A percentile compares a stretch with the other conserved stretches of the same genome.
phyloP scores from a whole-genome alignment of 2,113 vertebrate genomes.

The Ptyas mucosa region DNA sequence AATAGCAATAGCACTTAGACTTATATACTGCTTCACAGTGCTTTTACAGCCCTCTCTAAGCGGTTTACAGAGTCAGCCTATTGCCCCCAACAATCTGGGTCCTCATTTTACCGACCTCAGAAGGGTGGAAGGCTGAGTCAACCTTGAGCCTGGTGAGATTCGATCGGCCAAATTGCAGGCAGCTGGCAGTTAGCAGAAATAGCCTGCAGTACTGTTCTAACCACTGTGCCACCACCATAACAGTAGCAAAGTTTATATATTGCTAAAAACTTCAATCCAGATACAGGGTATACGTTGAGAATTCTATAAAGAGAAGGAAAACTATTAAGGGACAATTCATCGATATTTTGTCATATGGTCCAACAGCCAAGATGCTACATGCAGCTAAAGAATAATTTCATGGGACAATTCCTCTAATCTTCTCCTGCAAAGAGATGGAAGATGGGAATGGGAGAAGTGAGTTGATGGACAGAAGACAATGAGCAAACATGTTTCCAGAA shows the following conservation, averaged over 20 bases:
- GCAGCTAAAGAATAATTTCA: background rate
- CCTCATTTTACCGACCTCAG: too few relatives aligned
- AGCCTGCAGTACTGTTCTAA: too few relatives aligned
- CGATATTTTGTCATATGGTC: background rate
- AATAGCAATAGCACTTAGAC: too few relatives aligned
- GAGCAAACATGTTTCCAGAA: background rate
- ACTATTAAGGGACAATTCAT: background rate
- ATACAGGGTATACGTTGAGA: background rate
- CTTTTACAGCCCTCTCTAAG: too few relatives aligned
- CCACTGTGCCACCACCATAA: background rate
- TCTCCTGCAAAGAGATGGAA: background rate
- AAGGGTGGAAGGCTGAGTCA: too few relatives aligned
- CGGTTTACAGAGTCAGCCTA: too few relatives aligned
- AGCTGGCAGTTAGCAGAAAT: too few relatives aligned
- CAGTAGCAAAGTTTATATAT: background rate
- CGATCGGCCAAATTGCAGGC: too few relatives aligned
- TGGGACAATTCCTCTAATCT: background rate
- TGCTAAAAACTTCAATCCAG: background rate
- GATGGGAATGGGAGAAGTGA: background rate
- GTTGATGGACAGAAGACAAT: background rate
- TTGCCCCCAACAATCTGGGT: too few relatives aligned
- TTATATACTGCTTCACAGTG: too few relatives aligned
- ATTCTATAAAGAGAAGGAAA: background rate
- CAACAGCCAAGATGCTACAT: background rate
- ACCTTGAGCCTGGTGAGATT: too few relatives aligned